Percentiles rank a stretch among this genome's conserved stretches.
These are phyloP conservation scores for Tachyglossus aculeatus DNA, from an alignment of 2,797 vertebrate genomes.

Conservation along the genomic window DNA sequence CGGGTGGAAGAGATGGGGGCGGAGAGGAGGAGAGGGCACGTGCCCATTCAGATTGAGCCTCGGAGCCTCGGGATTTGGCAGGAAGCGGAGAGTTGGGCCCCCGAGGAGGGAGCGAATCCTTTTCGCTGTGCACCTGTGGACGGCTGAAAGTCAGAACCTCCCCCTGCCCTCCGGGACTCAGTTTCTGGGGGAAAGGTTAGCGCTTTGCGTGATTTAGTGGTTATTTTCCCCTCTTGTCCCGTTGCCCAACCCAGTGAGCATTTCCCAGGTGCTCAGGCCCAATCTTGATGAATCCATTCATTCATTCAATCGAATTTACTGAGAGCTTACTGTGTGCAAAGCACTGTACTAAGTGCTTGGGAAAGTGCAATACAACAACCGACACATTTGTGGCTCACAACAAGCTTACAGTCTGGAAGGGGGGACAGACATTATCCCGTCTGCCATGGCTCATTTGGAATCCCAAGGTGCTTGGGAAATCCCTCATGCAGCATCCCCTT, in stretches of 20 bases:
- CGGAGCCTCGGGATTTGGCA: constrained; percentile 9
- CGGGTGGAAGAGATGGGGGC: constrained; percentile 8
- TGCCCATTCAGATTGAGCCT: too few species aligned
- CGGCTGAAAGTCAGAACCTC: constrained; percentile 14
- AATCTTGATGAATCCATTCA: too few species aligned
- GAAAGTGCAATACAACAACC: too few species aligned
- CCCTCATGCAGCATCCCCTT: too few species aligned
- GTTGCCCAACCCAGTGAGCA: neutral
- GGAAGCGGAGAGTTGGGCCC: neutral
- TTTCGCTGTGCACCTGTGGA: constrained; percentile 2
- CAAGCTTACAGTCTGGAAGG: too few species aligned
- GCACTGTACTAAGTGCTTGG: too few species aligned
- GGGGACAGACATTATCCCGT: too few species aligned
- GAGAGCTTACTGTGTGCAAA: too few species aligned
- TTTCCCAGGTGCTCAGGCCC: neutral
- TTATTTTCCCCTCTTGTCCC: neutral
- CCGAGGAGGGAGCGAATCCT: neutral
- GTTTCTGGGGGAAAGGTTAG: constrained; percentile 3
- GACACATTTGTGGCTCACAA: too few species aligned
- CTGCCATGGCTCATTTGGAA: too few species aligned
- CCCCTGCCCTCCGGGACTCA: neutral
- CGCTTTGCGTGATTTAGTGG: neutral
- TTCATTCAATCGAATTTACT: too few species aligned
- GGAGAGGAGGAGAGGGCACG: neutral
- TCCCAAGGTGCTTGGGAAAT: too few species aligned